phyloP scores from a whole-genome alignment of 1,140 invertebrate species.

The Stenopsyche tienmushanensis region DNA sequence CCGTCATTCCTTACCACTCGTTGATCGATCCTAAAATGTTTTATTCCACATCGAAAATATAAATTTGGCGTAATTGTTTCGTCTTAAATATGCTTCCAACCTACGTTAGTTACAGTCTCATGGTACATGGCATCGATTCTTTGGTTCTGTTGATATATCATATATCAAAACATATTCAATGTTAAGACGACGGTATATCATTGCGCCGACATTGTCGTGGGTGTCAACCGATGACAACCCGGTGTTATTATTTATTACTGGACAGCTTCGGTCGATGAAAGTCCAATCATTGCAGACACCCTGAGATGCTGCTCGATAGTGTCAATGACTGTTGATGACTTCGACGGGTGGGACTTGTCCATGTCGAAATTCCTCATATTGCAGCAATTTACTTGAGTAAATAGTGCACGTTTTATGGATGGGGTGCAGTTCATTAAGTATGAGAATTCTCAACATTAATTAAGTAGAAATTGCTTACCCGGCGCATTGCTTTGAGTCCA shows the following conservation, averaged over 20 bases:
- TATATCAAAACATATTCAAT: too few relatives aligned
- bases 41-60: too few relatives aligned
- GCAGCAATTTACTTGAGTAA: too few relatives aligned
- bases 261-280: neutral
- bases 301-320: neutral
- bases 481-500: neutral
- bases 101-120: too few relatives aligned
- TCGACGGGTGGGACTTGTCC: neutral
- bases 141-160: too few relatives aligned
- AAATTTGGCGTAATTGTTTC: too few relatives aligned
- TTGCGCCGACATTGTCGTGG: too few relatives aligned
- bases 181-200: too few relatives aligned
- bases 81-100: too few relatives aligned
- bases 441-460: neutral
- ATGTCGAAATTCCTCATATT: neutral
- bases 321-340: neutral
- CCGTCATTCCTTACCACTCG: too few relatives aligned
- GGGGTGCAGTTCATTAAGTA: neutral
- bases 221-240: neutral
- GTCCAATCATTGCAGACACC: neutral
- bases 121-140: too few relatives aligned
- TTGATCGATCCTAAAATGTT: too few relatives aligned
- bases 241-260: neutral
- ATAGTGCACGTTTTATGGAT: neutral
- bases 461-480: constrained; percentile 6